Conservation (phyloP, 2,113 vertebrate species). For the Phrynosoma blainvillii region DNA sequence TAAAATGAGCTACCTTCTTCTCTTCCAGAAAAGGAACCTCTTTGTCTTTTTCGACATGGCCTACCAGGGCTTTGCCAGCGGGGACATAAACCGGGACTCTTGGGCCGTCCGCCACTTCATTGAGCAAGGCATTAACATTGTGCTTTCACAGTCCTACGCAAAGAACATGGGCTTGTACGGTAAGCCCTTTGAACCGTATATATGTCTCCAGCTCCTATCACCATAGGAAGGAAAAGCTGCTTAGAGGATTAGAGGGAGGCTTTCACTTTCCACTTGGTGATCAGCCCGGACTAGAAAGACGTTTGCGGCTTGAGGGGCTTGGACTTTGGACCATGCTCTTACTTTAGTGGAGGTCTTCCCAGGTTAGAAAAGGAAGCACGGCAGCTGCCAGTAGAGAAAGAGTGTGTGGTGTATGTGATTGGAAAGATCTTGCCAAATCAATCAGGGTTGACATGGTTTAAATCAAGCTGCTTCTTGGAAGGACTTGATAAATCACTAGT, state of each 20-base stretch:
- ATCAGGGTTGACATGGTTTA: no score
- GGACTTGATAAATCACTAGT: no score
- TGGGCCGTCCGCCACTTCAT: conserved; percentile 97
- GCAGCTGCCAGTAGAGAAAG: no score
- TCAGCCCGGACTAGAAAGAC: not conserved
- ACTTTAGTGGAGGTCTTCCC: not conserved
- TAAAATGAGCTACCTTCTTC: not conserved
- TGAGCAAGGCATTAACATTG: conserved; percentile 90
- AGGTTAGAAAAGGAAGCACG: not conserved
- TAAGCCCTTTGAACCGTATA: conserved; percentile 69
- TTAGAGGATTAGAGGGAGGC: no score
- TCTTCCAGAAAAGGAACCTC: conserved; percentile 89
- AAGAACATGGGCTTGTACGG: conserved; percentile 99
- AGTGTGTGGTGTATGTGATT: no score
- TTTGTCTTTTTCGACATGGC: conserved; percentile 98
- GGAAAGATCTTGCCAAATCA: no score
- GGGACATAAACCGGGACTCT: conserved; percentile 92
- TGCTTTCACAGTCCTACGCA: conserved; percentile 94
- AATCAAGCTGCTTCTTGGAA: no score
- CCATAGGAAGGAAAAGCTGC: not conserved
- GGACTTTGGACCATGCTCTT: not conserved
- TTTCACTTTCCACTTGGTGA: not conserved
- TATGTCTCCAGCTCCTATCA: no score
- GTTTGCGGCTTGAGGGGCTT: no score
- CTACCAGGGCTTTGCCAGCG: conserved; percentile 98